Base-by-base conservation (phyloP, 2,113 vertebrate genomes). In the Lagopus leucura region DNA sequence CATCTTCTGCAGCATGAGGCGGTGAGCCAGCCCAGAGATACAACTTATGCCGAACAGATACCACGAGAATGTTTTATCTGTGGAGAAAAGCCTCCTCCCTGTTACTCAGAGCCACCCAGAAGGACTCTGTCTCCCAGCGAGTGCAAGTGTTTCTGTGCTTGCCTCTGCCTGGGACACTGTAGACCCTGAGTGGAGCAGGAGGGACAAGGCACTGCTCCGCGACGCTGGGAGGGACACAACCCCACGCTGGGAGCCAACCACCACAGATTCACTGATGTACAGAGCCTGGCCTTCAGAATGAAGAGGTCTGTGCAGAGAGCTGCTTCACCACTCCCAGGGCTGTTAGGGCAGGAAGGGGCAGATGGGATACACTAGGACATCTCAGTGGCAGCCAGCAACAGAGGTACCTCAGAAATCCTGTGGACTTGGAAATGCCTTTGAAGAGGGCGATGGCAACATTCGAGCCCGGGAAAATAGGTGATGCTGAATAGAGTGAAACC, bases 241-340 rank as follows among this genome's bases (percentile, higher is more conserved):
- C 55, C 30, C 7, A 38, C 2, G 2, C 0, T 6, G 43, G 58
- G 74, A 74, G 25, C 82, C 57, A 43, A 16, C 50, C 58, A 34
- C 80, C 93, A 89, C 84, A 28, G 92, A 79, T 70, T 66, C 90
- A 91, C 77, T 86, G 84, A 92, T 89, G 60, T 17, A 66, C 22
- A 91, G 89, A 95, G 88, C 94, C 96, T 95, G 94, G 89, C 92
- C 61, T 96, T 96, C 97, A 96, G 97, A 98, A 98, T 97, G 96
- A 98, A 97, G 96, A 95, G 97, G 97, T 87, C 96, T 96, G 93
- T 47, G 54, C 97, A 96, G 96, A 96, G 92, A 90, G 80, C 96
- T 91, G 94, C 97, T 97, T 96, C 93, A 93, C 84, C 34, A 74
- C 86, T 96, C 98, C 96, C 93, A 11, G 58, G 96, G 95, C 97